phyloP scores from a whole-genome alignment of 2,797 vertebrate genomes.

The Protosalanx chinensis region DNA sequence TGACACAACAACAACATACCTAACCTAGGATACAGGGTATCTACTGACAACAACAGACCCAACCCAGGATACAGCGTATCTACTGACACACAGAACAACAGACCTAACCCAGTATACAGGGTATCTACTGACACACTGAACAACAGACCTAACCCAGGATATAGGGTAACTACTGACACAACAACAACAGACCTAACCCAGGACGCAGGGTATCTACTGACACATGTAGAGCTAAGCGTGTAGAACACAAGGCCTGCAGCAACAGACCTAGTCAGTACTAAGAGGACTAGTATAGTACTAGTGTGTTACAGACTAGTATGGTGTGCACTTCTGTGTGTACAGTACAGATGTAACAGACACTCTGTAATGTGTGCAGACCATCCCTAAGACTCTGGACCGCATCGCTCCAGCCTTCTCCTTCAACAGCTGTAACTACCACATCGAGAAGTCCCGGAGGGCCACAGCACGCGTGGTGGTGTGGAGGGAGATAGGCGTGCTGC shows the following conservation, averaged over 20 bases:
- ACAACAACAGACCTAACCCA: too few species aligned
- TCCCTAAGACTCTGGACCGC: conserved; percentile 88
- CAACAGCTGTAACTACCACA: conserved; percentile 88
- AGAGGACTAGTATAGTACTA: too few species aligned
- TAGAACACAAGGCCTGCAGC: too few species aligned
- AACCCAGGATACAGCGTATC: too few species aligned
- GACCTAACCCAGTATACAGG: too few species aligned
- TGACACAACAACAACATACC: too few species aligned
- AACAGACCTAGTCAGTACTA: too few species aligned
- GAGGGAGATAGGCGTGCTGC: conserved; percentile 87
- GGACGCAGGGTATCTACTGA: too few species aligned
- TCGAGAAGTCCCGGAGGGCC: conserved; percentile 87
- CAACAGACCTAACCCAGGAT: conserved; percentile 71
- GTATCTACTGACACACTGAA: too few species aligned
- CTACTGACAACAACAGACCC: background rate
- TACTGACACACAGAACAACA: too few species aligned
- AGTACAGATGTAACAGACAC: background rate
- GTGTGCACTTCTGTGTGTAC: background rate
- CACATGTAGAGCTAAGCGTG: too few species aligned
- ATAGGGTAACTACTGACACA: conserved; percentile 71
- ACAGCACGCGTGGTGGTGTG: conserved; percentile 90
- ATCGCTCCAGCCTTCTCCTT: conserved; percentile 89
- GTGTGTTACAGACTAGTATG: too few species aligned
- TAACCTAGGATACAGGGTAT: conserved; percentile 84
- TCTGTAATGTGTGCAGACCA: conserved; percentile 66